A percentile compares a stretch with the other conserved stretches of the same genome.
phyloP scores from a whole-genome alignment of 2,888 invertebrate genomes.

The Muschampia plurimacula region DNA sequence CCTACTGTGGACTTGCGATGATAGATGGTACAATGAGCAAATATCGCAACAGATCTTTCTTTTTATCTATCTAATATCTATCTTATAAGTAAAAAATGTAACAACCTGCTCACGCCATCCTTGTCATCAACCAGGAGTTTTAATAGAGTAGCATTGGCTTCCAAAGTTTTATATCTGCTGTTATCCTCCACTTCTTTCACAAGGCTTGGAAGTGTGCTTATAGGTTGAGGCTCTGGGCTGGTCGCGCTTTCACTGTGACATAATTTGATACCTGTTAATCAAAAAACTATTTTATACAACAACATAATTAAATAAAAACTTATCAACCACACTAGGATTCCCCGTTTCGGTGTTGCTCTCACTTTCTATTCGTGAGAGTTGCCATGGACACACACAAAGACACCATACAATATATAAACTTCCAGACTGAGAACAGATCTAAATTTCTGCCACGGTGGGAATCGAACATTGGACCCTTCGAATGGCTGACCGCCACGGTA shows the following conservation, averaged over 20 bases:
- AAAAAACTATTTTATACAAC: conserved; percentile 5
- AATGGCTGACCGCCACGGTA: too few relatives aligned
- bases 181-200: conserved; percentile 78
- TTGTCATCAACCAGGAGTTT: conserved; percentile 77
- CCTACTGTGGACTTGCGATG: too few relatives aligned
- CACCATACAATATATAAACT: too few relatives aligned
- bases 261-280: conserved; percentile 57
- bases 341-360: too few relatives aligned
- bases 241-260: conserved; percentile 54
- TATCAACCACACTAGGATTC: too few relatives aligned
- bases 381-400: too few relatives aligned
- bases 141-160: conserved; percentile 77
- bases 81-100: not conserved
- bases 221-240: conserved; percentile 12
- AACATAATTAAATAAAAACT: not conserved
- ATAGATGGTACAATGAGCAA: too few relatives aligned
- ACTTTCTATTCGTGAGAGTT: too few relatives aligned
- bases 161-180: conserved; percentile 79
- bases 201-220: conserved; percentile 62
- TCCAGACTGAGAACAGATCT: too few relatives aligned
- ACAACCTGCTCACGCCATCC: conserved; percentile 79
- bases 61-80: not conserved
- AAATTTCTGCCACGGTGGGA: too few relatives aligned
- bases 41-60: too few relatives aligned
- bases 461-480: too few relatives aligned